Conservation (phyloP, 2,888 invertebrate species). For the Herminia tarsipennalis region DNA sequence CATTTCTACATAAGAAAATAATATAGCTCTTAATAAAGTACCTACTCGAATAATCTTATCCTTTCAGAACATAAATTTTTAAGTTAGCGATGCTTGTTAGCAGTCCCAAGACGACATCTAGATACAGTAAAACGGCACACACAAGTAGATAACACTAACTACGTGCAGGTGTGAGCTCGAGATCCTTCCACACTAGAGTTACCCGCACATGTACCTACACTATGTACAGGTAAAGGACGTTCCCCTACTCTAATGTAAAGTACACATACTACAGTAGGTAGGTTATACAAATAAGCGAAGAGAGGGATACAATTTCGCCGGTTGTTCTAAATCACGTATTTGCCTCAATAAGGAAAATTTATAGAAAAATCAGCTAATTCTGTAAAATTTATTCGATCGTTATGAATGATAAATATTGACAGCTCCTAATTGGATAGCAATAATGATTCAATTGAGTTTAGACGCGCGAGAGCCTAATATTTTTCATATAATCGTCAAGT, state of each 20-base stretch:
- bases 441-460: constrained; percentile 20
- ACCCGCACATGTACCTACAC: constrained; percentile 36
- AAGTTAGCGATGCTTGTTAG: constrained; percentile 45
- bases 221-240: constrained; percentile 35
- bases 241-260: constrained; percentile 51
- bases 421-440: constrained; percentile 27
- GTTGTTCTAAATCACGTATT: constrained; percentile 16
- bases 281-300: constrained; percentile 43
- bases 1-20: too few relatives aligned
- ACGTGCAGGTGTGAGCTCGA: constrained; percentile 38
- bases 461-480: constrained; percentile 8
- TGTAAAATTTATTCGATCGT: constrained; percentile 18
- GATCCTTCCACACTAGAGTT: constrained; percentile 43
- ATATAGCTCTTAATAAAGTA: constrained; percentile 19
- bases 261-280: constrained; percentile 43
- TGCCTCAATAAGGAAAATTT: constrained; percentile 15
- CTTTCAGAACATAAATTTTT: constrained; percentile 28
- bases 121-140: constrained; percentile 34
- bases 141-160: constrained; percentile 41
- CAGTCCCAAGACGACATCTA: constrained; percentile 23
- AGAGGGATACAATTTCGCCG: constrained; percentile 36
- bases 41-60: constrained; percentile 22
- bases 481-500: constrained; percentile 13
- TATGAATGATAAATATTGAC: constrained; percentile 33
- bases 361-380: constrained; percentile 12